phyloP scores from a whole-genome alignment of 2,888 invertebrate species.

The Pandemis corylana region DNA sequence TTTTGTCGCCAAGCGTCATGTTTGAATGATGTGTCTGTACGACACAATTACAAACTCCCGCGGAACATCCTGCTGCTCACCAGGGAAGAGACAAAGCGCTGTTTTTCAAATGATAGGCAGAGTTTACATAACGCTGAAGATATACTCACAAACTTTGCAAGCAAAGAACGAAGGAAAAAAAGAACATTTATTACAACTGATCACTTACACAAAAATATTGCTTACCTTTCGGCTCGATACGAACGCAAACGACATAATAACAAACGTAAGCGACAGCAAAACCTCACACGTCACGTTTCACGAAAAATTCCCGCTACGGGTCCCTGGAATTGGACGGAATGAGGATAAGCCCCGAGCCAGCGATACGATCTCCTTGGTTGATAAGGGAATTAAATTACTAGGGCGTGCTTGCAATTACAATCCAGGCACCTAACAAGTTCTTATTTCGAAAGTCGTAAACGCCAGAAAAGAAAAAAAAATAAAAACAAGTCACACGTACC shows the following conservation, averaged over 20 bases:
- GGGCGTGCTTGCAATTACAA: constrained; percentile 66
- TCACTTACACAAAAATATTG: constrained; percentile 27
- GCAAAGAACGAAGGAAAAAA: background rate
- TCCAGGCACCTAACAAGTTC: constrained; percentile 42
- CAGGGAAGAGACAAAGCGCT: no score
- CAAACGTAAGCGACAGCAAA: constrained; percentile 37
- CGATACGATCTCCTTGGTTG: constrained; percentile 63
- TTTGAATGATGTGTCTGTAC: no score
- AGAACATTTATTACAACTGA: constrained; percentile 7
- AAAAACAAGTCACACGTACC: background rate
- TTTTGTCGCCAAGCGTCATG: no score
- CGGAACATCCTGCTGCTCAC: no score
- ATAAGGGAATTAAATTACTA: constrained; percentile 75
- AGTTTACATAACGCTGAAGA: background rate
- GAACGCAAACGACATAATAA: constrained; percentile 30
- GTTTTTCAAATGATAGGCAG: no score
- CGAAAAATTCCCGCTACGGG: constrained; percentile 39
- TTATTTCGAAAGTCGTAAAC: constrained; percentile 16
- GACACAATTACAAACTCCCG: no score
- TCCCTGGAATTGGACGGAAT: constrained; percentile 48
- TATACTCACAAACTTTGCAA: background rate
- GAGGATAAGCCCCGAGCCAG: constrained; percentile 58
- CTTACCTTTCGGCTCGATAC: constrained; percentile 29
- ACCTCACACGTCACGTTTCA: constrained; percentile 38
- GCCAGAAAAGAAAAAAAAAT: constrained; percentile 7